These are phyloP conservation scores for Archegozetes longisetosus DNA, from an alignment of 1,140 invertebrate genomes.

Conservation along the genomic window DNA sequence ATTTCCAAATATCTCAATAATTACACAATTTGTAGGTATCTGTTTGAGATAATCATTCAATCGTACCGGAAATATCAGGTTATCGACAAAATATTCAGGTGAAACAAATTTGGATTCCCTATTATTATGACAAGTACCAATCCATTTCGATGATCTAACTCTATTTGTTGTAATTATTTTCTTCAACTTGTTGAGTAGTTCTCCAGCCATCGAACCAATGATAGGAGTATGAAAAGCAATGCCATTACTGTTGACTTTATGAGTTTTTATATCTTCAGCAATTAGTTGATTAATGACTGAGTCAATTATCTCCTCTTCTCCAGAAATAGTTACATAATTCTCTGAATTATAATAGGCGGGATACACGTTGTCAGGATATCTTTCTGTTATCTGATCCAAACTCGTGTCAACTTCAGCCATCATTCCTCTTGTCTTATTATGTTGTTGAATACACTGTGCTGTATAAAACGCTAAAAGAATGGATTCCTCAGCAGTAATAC, in stretches of 20 bases:
- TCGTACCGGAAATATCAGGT: conserved; percentile 47
- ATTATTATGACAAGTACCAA: conserved; percentile 77
- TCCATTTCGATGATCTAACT: conserved; percentile 58
- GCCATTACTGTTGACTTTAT: conserved; percentile 65
- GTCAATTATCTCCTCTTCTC: conserved; percentile 47
- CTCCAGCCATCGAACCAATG: conserved; percentile 63
- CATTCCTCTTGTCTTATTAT: conserved; percentile 34
- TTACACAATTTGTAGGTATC: conserved; percentile 57
- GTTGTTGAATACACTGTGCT: conserved; percentile 50
- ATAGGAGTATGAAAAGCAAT: conserved; percentile 89
- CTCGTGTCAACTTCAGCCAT: conserved; percentile 68
- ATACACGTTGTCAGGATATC: conserved; percentile 53
- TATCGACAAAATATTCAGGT: conserved; percentile 41
- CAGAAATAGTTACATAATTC: conserved; percentile 83
- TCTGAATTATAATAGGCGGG: conserved; percentile 84
- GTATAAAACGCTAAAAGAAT: conserved; percentile 78
- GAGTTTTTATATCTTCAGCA: conserved; percentile 56
- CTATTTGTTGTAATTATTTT: conserved; percentile 61
- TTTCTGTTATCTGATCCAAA: conserved; percentile 59
- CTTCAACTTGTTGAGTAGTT: conserved; percentile 53
- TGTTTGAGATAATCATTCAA: conserved; percentile 63
- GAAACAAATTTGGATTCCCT: conserved; percentile 46
- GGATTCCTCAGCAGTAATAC: conserved; percentile 76
- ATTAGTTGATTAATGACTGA: conserved; percentile 54
- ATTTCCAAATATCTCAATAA: conserved; percentile 47